A percentile compares a stretch with the other conserved stretches of the same genome.
Conservation (phyloP, 2,113 vertebrate species). For the Vulpes vulpes region DNA sequence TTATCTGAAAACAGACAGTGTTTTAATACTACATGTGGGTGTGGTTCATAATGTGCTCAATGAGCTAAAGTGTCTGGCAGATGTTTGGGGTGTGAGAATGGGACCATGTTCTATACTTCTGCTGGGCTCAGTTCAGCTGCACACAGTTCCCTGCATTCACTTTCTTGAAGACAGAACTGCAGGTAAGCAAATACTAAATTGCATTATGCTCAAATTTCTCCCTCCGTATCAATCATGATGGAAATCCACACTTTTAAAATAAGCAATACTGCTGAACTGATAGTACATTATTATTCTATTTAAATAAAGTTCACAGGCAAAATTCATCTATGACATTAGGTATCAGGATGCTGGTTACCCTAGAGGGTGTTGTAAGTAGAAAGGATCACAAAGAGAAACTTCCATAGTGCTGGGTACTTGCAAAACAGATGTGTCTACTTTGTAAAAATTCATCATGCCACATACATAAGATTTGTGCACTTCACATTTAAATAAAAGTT, state of each 20-base stretch:
- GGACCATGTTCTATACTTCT: fast-evolving
- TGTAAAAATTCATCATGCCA: not conserved
- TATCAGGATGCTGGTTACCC: not conserved
- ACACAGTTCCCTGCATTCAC: not conserved
- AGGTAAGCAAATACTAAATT: slow-evolving; percentile 19
- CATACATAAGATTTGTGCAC: not conserved
- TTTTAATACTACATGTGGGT: no score
- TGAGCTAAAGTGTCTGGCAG: not conserved
- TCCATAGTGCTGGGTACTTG: not conserved
- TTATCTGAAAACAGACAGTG: not conserved
- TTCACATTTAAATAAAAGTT: not conserved
- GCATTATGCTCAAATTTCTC: slow-evolving; percentile 12
- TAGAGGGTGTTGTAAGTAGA: not conserved
- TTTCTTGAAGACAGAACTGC: not conserved
- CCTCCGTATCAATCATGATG: not conserved
- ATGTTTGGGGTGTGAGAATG: not conserved
- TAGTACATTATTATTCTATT: not conserved
- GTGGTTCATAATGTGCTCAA: not conserved
- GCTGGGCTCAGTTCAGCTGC: not conserved
- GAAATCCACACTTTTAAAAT: slow-evolving; percentile 50
- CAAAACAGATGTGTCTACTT: not conserved
- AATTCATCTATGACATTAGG: not conserved
- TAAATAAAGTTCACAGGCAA: slow-evolving; percentile 1
- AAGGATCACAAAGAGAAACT: not conserved
- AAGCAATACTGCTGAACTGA: not conserved